Evolutionary conservation across 2,797 vertebrate species (phyloP).

Genomic region (Mallotus villosus): DNA sequence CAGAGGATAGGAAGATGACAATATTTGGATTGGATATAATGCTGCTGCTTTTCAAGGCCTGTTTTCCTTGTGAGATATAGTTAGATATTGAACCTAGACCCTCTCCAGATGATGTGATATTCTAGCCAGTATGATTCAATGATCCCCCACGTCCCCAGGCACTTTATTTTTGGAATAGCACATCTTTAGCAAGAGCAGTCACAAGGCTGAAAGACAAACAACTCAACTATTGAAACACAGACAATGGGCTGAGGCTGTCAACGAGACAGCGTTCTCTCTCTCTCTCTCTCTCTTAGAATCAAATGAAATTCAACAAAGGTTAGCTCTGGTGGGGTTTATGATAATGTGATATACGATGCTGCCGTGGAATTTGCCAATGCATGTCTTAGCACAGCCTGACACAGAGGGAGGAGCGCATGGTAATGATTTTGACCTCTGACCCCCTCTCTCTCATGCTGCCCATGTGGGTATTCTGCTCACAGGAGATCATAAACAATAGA

Average conservation of each 20-base stretch:
- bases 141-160: slow-evolving; percentile 69
- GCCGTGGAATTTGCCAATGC: slow-evolving; percentile 73
- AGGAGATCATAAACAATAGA: slow-evolving; percentile 76
- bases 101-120: slow-evolving; percentile 71
- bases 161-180: slow-evolving; percentile 78
- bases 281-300: slow-evolving; percentile 57
- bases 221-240: slow-evolving; percentile 65
- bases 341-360: slow-evolving; percentile 72
- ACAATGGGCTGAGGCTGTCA: slow-evolving; percentile 59
- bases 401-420: slow-evolving; percentile 68
- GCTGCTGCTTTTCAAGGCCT: neutral
- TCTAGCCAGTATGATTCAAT: slow-evolving; percentile 72
- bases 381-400: slow-evolving; percentile 72
- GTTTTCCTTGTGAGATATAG: slow-evolving; percentile 39
- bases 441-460: slow-evolving; percentile 65
- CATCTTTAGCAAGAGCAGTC: slow-evolving; percentile 75
- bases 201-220: slow-evolving; percentile 78
- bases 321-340: slow-evolving; percentile 74
- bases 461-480: slow-evolving; percentile 68
- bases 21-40: neutral
- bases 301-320: slow-evolving; percentile 75
- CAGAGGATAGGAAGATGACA: neutral
- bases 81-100: slow-evolving; percentile 63
- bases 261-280: slow-evolving; percentile 50
- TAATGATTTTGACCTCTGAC: slow-evolving; percentile 74